A percentile compares a stretch with the other conserved stretches of the same genome.
Conservation (phyloP, 2,113 vertebrate species). For the Butorides virescens region DNA sequence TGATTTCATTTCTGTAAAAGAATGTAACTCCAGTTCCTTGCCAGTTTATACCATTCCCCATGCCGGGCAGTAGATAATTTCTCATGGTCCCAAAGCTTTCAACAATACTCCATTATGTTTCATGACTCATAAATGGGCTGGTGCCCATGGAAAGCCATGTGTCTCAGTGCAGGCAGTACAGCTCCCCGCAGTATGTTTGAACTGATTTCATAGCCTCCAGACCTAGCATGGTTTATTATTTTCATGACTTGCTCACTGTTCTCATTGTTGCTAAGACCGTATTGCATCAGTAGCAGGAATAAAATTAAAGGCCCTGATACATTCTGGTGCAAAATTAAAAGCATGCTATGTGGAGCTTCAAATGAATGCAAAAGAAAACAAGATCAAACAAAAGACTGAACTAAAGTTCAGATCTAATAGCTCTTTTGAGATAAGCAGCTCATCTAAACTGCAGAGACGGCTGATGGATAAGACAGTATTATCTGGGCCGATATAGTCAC, state of each 20-base stretch:
- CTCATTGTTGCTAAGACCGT: constrained; percentile 42
- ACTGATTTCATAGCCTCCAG: constrained; percentile 69
- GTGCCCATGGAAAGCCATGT: constrained; percentile 74
- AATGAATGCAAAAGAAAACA: not conserved
- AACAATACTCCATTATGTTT: constrained; percentile 78
- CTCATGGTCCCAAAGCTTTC: constrained; percentile 73
- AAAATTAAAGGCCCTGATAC: constrained; percentile 41
- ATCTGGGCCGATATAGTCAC: not conserved
- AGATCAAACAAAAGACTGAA: constrained; percentile 35
- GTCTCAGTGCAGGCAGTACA: constrained; percentile 68
- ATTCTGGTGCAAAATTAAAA: not conserved
- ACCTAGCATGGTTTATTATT: constrained; percentile 64
- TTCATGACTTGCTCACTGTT: constrained; percentile 59
- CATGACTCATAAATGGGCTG: constrained; percentile 77
- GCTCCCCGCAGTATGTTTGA: constrained; percentile 69
- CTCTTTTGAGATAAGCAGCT: constrained; percentile 23
- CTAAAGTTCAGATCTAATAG: constrained; percentile 1
- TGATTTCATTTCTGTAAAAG: constrained; percentile 76
- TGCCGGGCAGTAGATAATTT: constrained; percentile 70
- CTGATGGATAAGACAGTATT: not conserved
- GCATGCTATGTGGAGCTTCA: not conserved
- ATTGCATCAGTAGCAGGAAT: constrained; percentile 48
- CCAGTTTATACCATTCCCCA: constrained; percentile 74
- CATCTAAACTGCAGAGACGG: not conserved
- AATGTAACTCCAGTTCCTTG: constrained; percentile 63